These are phyloP conservation scores for fruit fly (Drosophila melanogaster) DNA, from an alignment of 1,140 invertebrate species.

Conservation along the genomic window DNA sequence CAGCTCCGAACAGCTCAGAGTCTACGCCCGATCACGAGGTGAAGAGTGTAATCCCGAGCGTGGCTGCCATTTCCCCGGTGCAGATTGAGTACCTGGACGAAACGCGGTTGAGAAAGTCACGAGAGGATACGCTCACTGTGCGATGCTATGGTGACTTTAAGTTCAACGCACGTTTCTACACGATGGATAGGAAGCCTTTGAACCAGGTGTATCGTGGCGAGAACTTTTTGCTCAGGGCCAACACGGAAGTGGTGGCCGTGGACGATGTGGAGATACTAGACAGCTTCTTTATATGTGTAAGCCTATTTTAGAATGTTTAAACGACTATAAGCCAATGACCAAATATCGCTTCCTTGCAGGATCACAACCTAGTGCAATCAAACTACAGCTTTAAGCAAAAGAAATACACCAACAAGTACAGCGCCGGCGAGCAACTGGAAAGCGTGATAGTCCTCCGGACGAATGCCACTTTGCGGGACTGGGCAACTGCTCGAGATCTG, in stretches of 20 bases:
- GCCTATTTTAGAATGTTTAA: slow-evolving; percentile 10
- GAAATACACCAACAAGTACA: slow-evolving; percentile 76
- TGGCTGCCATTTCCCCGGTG: slow-evolving; percentile 61
- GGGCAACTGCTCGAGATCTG: slow-evolving; percentile 68
- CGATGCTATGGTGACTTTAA: slow-evolving; percentile 73
- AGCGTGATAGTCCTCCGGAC: slow-evolving; percentile 81
- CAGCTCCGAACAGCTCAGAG: slow-evolving; percentile 67
- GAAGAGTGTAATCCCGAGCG: slow-evolving; percentile 24
- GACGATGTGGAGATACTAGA: slow-evolving; percentile 81
- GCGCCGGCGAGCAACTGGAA: slow-evolving; percentile 72
- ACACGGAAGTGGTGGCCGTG: slow-evolving; percentile 68
- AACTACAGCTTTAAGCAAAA: slow-evolving; percentile 84
- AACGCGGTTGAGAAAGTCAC: slow-evolving; percentile 73
- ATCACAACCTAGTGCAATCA: slow-evolving; percentile 84
- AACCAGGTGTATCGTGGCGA: slow-evolving; percentile 74
- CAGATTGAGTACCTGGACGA: slow-evolving; percentile 81
- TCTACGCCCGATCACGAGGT: slow-evolving; percentile 71
- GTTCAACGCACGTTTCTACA: slow-evolving; percentile 75
- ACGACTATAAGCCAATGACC: neutral
- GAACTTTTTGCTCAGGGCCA: slow-evolving; percentile 79
- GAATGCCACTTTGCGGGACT: slow-evolving; percentile 67
- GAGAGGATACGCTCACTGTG: slow-evolving; percentile 68
- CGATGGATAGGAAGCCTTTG: slow-evolving; percentile 70
- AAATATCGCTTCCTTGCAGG: slow-evolving; percentile 32
- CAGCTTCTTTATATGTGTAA: slow-evolving; percentile 84